Evolutionary conservation across 1,140 invertebrate species (phyloP).

Genomic region (Lasioglossum baleicum): DNA sequence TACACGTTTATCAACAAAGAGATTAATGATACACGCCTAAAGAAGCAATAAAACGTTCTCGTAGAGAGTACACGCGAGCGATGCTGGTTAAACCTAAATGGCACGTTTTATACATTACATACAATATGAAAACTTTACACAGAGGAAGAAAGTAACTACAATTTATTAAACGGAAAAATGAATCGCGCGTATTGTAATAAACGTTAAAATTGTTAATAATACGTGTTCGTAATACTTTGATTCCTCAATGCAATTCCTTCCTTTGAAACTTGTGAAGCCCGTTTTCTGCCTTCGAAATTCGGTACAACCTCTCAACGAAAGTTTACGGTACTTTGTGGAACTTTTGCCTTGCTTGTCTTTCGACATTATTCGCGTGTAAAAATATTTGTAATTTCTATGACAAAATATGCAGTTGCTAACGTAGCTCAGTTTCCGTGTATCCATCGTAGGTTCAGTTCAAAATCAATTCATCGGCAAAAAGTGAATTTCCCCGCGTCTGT

Average conservation of each 20-base stretch:
- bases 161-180: constrained; percentile 15
- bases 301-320: constrained; percentile 22
- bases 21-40: constrained; percentile 19
- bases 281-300: neutral
- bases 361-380: constrained; percentile 64
- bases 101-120: constrained; percentile 68
- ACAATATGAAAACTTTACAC: constrained; percentile 46
- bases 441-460: no score
- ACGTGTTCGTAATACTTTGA: constrained; percentile 69
- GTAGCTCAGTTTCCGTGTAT: constrained; percentile 34
- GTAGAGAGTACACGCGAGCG: constrained; percentile 22
- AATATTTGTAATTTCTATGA: constrained; percentile 71
- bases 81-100: constrained; percentile 66
- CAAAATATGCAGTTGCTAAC: constrained; percentile 55
- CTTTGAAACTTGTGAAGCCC: constrained; percentile 11
- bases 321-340: constrained; percentile 41
- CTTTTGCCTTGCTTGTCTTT: constrained; percentile 44
- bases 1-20: constrained; percentile 13
- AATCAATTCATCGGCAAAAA: constrained; percentile 24
- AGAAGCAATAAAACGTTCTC: constrained; percentile 17
- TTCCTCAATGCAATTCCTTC: constrained; percentile 40
- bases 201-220: constrained; percentile 60
- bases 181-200: no score
- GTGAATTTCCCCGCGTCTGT: neutral
- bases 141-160: constrained; percentile 40